A percentile compares a stretch with the other conserved stretches of the same genome.
Evolutionary conservation across 2,797 vertebrate species (phyloP).

Genomic region (Tenualosa thibaudeaui): DNA sequence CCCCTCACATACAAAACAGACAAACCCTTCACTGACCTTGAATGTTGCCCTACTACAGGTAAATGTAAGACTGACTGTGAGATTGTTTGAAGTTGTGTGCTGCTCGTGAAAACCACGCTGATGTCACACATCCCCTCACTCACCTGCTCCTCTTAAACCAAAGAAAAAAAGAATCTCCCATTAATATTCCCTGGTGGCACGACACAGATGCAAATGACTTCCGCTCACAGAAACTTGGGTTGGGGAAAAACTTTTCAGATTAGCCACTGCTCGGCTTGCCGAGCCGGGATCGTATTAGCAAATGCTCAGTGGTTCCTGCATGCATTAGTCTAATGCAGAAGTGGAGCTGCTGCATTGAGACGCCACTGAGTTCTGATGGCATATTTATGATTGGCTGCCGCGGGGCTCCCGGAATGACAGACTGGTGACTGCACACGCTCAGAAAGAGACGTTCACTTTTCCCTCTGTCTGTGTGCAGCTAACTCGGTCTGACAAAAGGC

Average conservation of each 20-base stretch:
- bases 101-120: background rate
- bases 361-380: background rate
- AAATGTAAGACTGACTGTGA: background rate
- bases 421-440: slow-evolving; percentile 17
- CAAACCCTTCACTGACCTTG: background rate
- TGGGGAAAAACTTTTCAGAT: background rate
- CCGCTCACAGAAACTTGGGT: background rate
- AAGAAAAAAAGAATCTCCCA: background rate
- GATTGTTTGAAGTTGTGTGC: background rate
- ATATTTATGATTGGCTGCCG: slow-evolving; percentile 20
- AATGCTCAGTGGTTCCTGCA: background rate
- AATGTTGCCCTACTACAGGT: background rate
- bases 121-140: background rate
- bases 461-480: background rate
- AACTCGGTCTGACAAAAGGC: slow-evolving; percentile 4
- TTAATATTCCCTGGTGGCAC: background rate
- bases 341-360: background rate
- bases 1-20: background rate
- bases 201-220: slow-evolving; percentile 7
- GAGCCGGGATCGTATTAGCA: background rate
- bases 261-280: background rate
- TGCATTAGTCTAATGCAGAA: slow-evolving; percentile 3
- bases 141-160: background rate
- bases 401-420: background rate
- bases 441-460: slow-evolving; percentile 1